phyloP scores from a whole-genome alignment of 2,888 invertebrate species.

The Ganaspis brasiliensis region DNA sequence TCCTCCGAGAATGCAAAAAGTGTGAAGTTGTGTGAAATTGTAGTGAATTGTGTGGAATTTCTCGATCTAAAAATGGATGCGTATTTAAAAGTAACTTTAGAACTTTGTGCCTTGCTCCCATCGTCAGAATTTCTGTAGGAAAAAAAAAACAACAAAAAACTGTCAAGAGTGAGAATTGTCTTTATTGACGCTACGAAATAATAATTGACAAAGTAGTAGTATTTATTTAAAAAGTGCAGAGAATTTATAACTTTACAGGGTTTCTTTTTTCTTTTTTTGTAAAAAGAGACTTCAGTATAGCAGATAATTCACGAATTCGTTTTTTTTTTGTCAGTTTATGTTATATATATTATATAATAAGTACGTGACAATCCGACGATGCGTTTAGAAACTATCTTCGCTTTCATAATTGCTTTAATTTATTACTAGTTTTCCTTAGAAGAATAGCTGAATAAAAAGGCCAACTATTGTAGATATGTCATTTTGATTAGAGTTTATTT shows the following conservation, averaged over 20 bases:
- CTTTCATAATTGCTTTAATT: constrained; percentile 9
- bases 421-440: not conserved
- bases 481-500: not conserved
- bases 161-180: constrained; percentile 21
- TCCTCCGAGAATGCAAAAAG: constrained; percentile 1
- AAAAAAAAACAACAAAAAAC: constrained; percentile 3
- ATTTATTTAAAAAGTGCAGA: not conserved
- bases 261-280: not conserved
- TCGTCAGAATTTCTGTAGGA: constrained; percentile 34
- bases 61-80: constrained; percentile 15
- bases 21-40: constrained; percentile 21
- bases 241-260: not conserved
- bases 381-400: not conserved
- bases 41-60: constrained; percentile 34
- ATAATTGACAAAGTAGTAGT: constrained; percentile 6
- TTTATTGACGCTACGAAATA: not conserved
- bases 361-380: constrained; percentile 23
- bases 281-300: not conserved
- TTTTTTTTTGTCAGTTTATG: constrained; percentile 1
- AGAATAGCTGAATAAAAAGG: not conserved
- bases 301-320: too few relatives aligned
- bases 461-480: not conserved
- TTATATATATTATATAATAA: constrained; percentile 20
- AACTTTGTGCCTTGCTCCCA: constrained; percentile 40
- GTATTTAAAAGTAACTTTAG: constrained; percentile 41